Evolutionary conservation across 2,888 invertebrate species (phyloP).

Genomic region (Siphlonurus alternatus): DNA sequence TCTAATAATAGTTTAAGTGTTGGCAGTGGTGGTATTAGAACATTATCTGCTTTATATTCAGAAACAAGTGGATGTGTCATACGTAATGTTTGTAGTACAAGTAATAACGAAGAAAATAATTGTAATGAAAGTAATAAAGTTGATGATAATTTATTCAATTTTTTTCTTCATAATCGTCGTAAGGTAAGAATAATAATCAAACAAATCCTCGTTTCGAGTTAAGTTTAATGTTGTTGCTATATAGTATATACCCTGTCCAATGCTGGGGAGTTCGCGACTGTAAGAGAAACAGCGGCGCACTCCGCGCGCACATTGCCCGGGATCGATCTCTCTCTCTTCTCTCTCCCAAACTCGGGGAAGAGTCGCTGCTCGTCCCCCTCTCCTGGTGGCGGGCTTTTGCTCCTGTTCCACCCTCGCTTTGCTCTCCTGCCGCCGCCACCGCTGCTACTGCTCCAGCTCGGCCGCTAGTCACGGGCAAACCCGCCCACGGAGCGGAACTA

Average conservation of each 20-base stretch:
- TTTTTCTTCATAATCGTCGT: too few relatives aligned
- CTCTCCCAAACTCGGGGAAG: neutral
- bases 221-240: too few relatives aligned
- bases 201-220: too few relatives aligned
- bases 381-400: neutral
- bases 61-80: neutral
- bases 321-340: neutral
- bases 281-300: neutral
- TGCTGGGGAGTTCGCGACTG: neutral
- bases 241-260: too few relatives aligned
- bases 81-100: too few relatives aligned
- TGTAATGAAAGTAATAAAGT: too few relatives aligned
- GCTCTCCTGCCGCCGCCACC: neutral
- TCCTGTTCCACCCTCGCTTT: neutral
- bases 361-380: neutral
- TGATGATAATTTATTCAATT: too few relatives aligned
- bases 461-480: neutral
- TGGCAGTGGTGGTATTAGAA: neutral
- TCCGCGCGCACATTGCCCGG: neutral
- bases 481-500: neutral
- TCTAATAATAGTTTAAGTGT: neutral
- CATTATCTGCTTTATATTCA: neutral
- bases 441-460: neutral
- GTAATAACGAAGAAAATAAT: too few relatives aligned
- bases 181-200: too few relatives aligned